phyloP scores from a whole-genome alignment of 2,113 vertebrate species.

The Fregata magnificens region DNA sequence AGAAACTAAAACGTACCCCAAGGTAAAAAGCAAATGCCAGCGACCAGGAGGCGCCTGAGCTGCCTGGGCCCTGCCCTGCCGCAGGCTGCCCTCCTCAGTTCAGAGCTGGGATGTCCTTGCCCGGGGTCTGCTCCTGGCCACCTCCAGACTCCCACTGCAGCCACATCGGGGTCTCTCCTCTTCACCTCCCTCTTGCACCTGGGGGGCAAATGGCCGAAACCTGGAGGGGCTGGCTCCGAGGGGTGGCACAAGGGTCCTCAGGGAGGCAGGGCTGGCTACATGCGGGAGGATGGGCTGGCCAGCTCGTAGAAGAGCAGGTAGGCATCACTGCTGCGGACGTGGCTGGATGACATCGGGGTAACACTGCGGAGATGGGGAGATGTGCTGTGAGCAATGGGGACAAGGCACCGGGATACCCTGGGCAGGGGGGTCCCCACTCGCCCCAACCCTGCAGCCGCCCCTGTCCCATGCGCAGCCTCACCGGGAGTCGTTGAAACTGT shows the following conservation, averaged over 20 bases:
- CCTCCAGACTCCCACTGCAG: not conserved
- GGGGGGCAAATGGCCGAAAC: not conserved
- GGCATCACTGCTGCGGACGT: slow-evolving; percentile 94
- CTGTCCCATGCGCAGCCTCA: not conserved
- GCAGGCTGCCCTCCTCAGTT: not conserved
- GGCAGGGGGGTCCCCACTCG: accelerated
- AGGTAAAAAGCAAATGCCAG: not conserved
- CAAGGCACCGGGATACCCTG: accelerated
- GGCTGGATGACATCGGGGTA: slow-evolving; percentile 93
- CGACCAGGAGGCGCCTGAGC: not conserved
- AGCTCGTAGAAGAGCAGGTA: slow-evolving; percentile 97
- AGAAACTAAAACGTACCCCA: not conserved
- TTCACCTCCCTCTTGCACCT: slow-evolving; percentile 1
- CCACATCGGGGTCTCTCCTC: slow-evolving; percentile 8
- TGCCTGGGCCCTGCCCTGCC: not conserved
- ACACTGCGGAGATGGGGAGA: slow-evolving; percentile 74
- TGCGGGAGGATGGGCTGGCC: slow-evolving; percentile 85
- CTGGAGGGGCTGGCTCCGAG: not conserved
- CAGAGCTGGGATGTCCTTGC: not conserved
- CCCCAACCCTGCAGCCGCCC: accelerated
- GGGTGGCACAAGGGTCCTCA: not conserved
- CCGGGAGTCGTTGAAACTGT: slow-evolving; percentile 94
- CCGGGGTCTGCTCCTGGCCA: not conserved
- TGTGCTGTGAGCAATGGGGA: not conserved
- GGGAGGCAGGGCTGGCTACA: slow-evolving; percentile 69